phyloP scores from a whole-genome alignment of 2,888 invertebrate species.

The Pristionchus japonicus region DNA sequence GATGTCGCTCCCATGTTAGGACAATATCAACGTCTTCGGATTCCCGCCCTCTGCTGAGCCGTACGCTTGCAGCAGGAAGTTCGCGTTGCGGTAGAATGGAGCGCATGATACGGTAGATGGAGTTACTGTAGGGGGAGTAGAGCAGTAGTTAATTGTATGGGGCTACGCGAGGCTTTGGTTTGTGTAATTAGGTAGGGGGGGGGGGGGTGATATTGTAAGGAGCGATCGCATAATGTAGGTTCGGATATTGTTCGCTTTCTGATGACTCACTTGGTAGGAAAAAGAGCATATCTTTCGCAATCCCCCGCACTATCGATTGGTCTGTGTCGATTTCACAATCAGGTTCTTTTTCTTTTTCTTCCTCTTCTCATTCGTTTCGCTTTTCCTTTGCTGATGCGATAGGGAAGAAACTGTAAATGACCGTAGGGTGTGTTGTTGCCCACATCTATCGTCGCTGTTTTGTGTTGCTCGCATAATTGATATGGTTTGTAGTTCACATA shows the following conservation, averaged over 20 bases:
- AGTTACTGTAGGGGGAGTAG: no score
- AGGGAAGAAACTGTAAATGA: neutral
- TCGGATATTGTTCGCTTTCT: no score
- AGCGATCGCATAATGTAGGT: no score
- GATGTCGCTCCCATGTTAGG: neutral
- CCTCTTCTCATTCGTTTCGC: neutral
- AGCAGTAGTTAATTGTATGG: no score
- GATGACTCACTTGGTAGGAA: neutral
- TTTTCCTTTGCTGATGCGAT: neutral
- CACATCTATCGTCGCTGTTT: neutral
- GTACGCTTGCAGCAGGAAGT: no score
- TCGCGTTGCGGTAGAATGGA: no score
- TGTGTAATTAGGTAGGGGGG: no score
- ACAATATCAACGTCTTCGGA: no score
- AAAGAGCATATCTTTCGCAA: neutral
- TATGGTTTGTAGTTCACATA: neutral
- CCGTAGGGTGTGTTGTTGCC: neutral
- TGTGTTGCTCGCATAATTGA: neutral
- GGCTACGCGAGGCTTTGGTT: no score
- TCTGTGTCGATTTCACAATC: neutral
- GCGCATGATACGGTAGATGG: no score
- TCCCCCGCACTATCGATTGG: neutral
- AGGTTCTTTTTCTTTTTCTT: neutral
- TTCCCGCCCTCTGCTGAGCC: no score
- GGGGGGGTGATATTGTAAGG: neutral